Evolutionary conservation across 2,797 vertebrate species (phyloP), one percentile per base, ranked within the genome.

Genomic region (Australoheros facetus): DNA sequence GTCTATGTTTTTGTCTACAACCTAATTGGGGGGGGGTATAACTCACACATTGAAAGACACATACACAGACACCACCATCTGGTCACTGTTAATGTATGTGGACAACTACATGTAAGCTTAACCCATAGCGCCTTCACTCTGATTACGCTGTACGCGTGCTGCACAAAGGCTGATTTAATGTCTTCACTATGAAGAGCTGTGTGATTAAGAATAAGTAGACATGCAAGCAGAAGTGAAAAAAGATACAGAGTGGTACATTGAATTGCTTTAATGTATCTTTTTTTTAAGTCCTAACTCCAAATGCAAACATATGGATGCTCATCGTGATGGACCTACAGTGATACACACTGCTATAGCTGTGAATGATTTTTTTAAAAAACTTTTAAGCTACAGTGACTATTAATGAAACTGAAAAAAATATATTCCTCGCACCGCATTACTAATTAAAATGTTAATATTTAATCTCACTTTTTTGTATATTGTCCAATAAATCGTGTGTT

Each of bases 1-100:
- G 66, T 81, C 71, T 48, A 80, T 78, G 60, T 78, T 80, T 72
- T 75, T 54, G 58, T 86, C 84, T 39, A 48, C 26, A 56, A 71
- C 62, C 64, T 81, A 87, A 87, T 85, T n/a, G 75, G 69, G 32
- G 6, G 32, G 32, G 32, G 28, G 6, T 5, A 5, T 32, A 32
- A 32, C 6, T 32, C 32, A 32, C 32, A 2, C 32, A 7, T 1
- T 7, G 6, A 32, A 1, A 32, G 5, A 32, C 32, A 13, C 23
- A 78, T 58, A 45, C 11, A 11, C 28, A 55, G 16, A 54, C 77
- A 85, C 77, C 56, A 73, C 57, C 84, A 87, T 55, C 56, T 53
- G 62, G 39, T 13, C 34, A 32, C 75, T 74, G 75, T 73, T 55
- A 17, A 57, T 66, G 28, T 51, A 66, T 54, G 62, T 73, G 55